Conservation (phyloP, 2,888 invertebrate species). For the Tinea semifulvella region DNA sequence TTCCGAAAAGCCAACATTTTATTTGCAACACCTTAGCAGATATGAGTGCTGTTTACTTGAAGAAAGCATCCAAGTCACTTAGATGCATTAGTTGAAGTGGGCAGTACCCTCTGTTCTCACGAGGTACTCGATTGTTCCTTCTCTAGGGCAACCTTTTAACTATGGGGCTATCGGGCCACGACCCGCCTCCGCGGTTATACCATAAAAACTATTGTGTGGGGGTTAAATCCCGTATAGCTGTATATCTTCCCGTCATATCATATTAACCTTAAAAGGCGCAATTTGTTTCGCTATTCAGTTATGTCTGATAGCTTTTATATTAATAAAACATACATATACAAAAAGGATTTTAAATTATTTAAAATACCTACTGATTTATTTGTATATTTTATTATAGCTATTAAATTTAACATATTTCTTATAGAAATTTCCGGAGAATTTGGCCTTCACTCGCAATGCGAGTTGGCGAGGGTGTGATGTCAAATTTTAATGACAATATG, state of each 20-base stretch:
- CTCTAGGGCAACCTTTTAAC: constrained; percentile 29
- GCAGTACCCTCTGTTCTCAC: constrained; percentile 36
- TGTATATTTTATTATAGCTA: too few species aligned
- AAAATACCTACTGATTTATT: too few species aligned
- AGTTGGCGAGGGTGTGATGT: too few species aligned
- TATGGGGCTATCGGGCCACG: constrained; percentile 53
- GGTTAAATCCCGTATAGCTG: constrained; percentile 22
- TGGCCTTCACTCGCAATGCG: too few species aligned
- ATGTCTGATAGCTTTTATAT: constrained; percentile 1
- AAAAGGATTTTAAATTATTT: too few species aligned
- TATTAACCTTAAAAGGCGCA: constrained; percentile 8
- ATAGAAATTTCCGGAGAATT: too few species aligned
- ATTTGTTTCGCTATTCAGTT: constrained; percentile 5
- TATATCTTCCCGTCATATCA: constrained; percentile 7
- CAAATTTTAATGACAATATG: too few species aligned
- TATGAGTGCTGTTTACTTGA: constrained; percentile 18
- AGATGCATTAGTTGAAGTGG: constrained; percentile 14
- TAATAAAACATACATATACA: too few species aligned
- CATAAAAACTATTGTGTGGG: constrained; percentile 25
- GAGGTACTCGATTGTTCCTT: constrained; percentile 48
- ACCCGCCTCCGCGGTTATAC: constrained; percentile 29
- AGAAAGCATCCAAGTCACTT: constrained; percentile 19
- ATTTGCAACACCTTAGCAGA: too few species aligned
- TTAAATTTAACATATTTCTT: too few species aligned
- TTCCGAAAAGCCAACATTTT: too few species aligned